Conservation (phyloP, 2,797 vertebrate genomes). For the Fringilla coelebs region DNA sequence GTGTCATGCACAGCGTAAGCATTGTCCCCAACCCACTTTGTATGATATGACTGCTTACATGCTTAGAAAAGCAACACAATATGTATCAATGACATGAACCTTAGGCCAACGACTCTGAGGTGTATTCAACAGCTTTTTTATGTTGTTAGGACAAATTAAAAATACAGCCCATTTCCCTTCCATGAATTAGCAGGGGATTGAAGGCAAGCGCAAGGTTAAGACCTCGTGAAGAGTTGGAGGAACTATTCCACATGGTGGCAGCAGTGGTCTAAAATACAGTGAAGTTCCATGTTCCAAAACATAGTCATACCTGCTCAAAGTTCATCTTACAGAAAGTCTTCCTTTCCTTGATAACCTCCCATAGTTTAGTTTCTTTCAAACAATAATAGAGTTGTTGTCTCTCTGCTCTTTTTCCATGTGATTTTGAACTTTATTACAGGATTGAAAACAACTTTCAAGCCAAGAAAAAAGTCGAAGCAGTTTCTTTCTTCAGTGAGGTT, state of each 20-base stretch:
- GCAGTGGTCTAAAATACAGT: conserved; percentile 33
- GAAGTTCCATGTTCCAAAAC: background rate
- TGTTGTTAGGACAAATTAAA: background rate
- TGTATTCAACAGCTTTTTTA: background rate
- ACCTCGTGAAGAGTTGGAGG: background rate
- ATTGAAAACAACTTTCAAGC: background rate
- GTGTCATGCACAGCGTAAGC: background rate
- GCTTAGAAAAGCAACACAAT: background rate
- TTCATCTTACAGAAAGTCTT: background rate
- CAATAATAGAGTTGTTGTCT: background rate
- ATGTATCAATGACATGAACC: background rate
- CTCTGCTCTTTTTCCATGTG: background rate
- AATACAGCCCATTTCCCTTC: background rate
- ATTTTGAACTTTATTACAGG: background rate
- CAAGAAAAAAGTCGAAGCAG: background rate
- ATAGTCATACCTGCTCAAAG: background rate
- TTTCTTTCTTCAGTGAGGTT: background rate
- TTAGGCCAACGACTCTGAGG: background rate
- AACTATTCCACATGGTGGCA: conserved; percentile 53
- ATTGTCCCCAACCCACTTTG: background rate
- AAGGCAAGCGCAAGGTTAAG: background rate
- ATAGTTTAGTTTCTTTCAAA: background rate
- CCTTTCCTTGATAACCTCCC: background rate
- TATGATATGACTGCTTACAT: background rate
- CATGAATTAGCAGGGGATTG: background rate